These are phyloP conservation scores for Campylomormyrus tamandua DNA, from an alignment of 2,113 vertebrate genomes.

Conservation along the genomic window DNA sequence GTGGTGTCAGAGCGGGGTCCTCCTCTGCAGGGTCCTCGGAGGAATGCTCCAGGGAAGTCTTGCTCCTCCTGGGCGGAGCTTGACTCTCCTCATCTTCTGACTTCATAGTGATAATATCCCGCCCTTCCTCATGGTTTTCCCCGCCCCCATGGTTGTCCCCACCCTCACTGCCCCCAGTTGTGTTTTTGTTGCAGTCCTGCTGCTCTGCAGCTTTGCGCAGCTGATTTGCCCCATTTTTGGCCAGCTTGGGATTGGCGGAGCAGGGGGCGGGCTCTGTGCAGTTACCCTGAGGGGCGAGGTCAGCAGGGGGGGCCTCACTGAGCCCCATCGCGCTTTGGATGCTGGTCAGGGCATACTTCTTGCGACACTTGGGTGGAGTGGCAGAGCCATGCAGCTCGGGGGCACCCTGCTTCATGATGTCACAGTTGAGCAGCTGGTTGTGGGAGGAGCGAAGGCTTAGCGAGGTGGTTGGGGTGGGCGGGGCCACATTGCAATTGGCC, in stretches of 20 bases:
- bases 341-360: slow-evolving; percentile 80
- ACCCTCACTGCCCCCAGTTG: slow-evolving; percentile 39
- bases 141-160: slow-evolving; percentile 18
- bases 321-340: slow-evolving; percentile 85
- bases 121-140: slow-evolving; percentile 11
- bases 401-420: slow-evolving; percentile 71
- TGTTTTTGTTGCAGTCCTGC: slow-evolving; percentile 62
- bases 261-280: slow-evolving; percentile 47
- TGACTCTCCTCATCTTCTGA: slow-evolving; percentile 73
- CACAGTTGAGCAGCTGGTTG: slow-evolving; percentile 83
- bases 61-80: slow-evolving; percentile 72
- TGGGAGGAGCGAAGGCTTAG: slow-evolving; percentile 88
- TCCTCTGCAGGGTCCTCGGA: slow-evolving; percentile 64
- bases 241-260: slow-evolving; percentile 86
- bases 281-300: slow-evolving; percentile 58
- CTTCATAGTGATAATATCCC: slow-evolving; percentile 66
- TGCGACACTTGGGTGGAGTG: slow-evolving; percentile 83
- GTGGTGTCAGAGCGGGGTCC: slow-evolving; percentile 22
- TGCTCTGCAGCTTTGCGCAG: slow-evolving; percentile 87
- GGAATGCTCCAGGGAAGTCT: slow-evolving; percentile 89
- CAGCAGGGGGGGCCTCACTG: slow-evolving; percentile 67
- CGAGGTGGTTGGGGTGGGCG: slow-evolving; percentile 74
- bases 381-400: slow-evolving; percentile 69
- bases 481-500: slow-evolving; percentile 65
- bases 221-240: slow-evolving; percentile 95